Base-by-base conservation (phyloP, 2,797 vertebrate genomes). In the Erpetoichthys calabaricus region DNA sequence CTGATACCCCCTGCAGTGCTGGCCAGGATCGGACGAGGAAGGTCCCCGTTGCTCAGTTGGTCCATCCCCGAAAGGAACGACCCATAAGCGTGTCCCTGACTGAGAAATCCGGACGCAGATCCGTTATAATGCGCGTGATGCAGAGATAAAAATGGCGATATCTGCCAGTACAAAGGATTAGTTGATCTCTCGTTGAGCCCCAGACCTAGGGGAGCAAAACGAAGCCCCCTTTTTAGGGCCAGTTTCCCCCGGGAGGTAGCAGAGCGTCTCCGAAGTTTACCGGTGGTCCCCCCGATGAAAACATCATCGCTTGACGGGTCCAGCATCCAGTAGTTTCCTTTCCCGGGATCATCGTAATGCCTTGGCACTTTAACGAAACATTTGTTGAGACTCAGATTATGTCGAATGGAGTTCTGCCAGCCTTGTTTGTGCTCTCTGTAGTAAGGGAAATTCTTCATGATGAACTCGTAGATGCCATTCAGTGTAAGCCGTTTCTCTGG, bases 261-360 rank as follows among this genome's bases (percentile, higher is more conserved):
- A 46, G 84, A 86, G 61, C 86, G 82, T 53, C 86, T 56, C n/a
- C 85, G 82, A 5, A 88, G 82, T 68, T 88, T 88, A 9, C 86
- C 86, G 0, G 85, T 86, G 1, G 81, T 86, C 1, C 84, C 86
- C 2, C 86, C 86, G 64, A 87, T 88, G 59, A 87, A 87, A 0
- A 88, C 84, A 45, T 88, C 86, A 43, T 88, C 85, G 62, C 85
- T 87, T 53, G 80, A 84, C 5, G 86, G 86, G 72, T 88, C 86
- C 62, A 88, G 59, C 83, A 86, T 88, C 86, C 86, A 88, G 72
- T 88, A 88, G 69, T 86, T 87, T 1, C 86, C 86, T 60, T 88
- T 87, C 0, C 86, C 86, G 5, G 86, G 86, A 70, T 88, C 85
- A 62, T 88, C 86, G 69, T 86, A 87, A 71, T 87, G 85, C n/a